Evolutionary conservation across 2,888 invertebrate species (phyloP).

Genomic region (Ganaspis brasiliensis): DNA sequence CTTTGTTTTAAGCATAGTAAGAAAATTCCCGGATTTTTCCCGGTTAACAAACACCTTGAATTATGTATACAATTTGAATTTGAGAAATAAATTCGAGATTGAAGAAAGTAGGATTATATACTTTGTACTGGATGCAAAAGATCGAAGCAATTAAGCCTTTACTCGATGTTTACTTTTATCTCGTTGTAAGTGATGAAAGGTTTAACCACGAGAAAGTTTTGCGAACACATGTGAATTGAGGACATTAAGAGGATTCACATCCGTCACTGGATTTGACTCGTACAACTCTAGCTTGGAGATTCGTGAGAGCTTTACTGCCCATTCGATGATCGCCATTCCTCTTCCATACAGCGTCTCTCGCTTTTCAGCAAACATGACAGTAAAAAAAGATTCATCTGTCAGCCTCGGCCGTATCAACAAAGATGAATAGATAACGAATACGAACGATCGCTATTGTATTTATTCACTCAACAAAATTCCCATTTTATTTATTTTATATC

Average conservation of each 20-base stretch:
- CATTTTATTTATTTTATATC: no score
- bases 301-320: constrained; percentile 28
- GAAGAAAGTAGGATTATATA: no score
- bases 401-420: neutral
- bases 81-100: no score
- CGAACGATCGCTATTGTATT: neutral
- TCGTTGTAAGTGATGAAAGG: neutral
- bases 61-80: no score
- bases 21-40: no score
- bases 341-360: constrained; percentile 1
- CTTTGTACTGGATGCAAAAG: no score
- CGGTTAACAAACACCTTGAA: no score
- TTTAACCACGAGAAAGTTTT: neutral
- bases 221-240: neutral
- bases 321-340: neutral
- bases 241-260: constrained; percentile 25
- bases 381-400: constrained; percentile 31
- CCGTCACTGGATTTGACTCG: constrained; percentile 29
- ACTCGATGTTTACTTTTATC: neutral
- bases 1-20: no score
- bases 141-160: neutral
- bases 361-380: constrained; percentile 28
- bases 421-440: constrained; percentile 5
- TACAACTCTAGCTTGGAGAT: constrained; percentile 36
- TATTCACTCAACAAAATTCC: neutral